Evolutionary conservation across 2,113 vertebrate species (phyloP), one percentile per base, ranked within the genome.

Genomic region (Atlantisia rogersi): DNA sequence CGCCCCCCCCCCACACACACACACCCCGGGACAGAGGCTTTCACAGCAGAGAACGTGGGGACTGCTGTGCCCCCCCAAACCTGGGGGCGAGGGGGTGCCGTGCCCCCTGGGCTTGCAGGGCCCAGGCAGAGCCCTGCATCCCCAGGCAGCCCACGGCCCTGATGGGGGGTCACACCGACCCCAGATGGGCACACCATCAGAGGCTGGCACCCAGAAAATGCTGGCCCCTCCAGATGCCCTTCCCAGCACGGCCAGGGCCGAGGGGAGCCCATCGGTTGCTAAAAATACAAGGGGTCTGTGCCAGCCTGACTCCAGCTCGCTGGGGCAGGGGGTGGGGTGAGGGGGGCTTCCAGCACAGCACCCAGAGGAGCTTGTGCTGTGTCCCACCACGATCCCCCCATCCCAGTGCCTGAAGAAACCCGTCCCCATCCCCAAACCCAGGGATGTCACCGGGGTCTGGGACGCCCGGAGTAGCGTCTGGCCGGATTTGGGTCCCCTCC

Each of bases 101-200:
- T n/a, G 73, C 56, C 31, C 65, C 52, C 52, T 9, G 63, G 26
- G 63, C 76, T 70, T 9, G 50, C 40, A 18, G 53, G 58, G 17
- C 40, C 4, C 55, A 18, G 37, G 25, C 44, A 32, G 32, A 60
- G 44, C 59, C 31, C 68, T 1, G 6, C 28, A 39, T 5, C 15
- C n/a, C 24, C 2, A 15, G 18, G 60, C 42, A 31, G 26, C 56
- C 31, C 0, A 3, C 10, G 21, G 78, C 59, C 12, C 0, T 2
- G 25, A 0, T 6, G 32, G 42, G 9, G 52, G 84, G 70, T 92
- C 73, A 29, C 31, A 3, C 5, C 0, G 15, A 48, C 31, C 86
- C 37, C 35, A 3, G 1, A 42, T 16, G 13, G 46, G 28, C 21
- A 4, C 0, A 1, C 12, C 29, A 12, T 3, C 0, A 0, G 69